Evolutionary conservation across 2,113 vertebrate species (phyloP).

Genomic region (Notothenia rossii): DNA sequence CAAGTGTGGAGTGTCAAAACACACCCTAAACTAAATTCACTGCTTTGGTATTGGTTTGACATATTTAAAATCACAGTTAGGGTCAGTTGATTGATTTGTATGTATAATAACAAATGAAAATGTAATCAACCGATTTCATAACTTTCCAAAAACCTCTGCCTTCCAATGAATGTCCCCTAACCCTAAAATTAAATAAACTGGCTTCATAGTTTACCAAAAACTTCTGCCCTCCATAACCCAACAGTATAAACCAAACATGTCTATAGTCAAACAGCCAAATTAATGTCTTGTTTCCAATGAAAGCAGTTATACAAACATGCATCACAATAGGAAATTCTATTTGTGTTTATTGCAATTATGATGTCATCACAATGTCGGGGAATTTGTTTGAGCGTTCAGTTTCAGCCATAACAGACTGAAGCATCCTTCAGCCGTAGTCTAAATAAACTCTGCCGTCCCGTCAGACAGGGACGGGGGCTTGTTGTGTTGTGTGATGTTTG

Average conservation of each 20-base stretch:
- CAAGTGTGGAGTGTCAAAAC: too few species aligned
- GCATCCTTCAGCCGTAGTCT: constrained; percentile 38
- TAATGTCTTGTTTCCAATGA: not conserved
- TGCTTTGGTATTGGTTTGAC: not conserved
- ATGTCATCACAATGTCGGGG: constrained; percentile 17
- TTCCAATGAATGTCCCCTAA: too few species aligned
- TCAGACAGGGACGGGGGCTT: not conserved
- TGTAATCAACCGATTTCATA: not conserved
- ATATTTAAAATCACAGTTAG: not conserved
- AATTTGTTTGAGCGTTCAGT: constrained; percentile 12
- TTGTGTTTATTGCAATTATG: not conserved
- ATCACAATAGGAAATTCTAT: too few species aligned
- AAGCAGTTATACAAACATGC: not conserved
- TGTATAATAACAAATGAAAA: not conserved
- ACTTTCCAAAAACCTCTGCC: not conserved
- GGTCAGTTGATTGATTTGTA: not conserved
- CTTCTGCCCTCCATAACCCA: too few species aligned
- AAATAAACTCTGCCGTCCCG: constrained; percentile 45
- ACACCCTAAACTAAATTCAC: too few species aligned
- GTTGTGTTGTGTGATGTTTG: constrained; percentile 54
- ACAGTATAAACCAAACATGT: too few species aligned
- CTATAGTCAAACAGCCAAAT: not conserved
- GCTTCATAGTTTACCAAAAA: too few species aligned
- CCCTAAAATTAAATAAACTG: too few species aligned
- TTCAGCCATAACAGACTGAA: constrained; percentile 41